Evolutionary conservation across 2,888 invertebrate species (phyloP), one percentile per base, ranked within the genome.

Genomic region (Myopa testacea): DNA sequence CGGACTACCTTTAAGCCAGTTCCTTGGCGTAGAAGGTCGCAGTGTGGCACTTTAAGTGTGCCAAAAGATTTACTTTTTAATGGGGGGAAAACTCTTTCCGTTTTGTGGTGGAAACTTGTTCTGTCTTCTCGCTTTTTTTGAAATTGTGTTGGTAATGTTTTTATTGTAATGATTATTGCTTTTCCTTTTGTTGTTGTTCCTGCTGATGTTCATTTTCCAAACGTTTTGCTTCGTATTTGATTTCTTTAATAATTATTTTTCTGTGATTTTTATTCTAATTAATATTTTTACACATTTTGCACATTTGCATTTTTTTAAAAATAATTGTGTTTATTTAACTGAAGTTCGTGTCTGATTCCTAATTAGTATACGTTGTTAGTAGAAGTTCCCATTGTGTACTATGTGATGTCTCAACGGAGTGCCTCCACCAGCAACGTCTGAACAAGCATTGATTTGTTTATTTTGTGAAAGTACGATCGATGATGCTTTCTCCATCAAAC

Each of bases 401-500:
- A 26, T 26, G 26, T 26, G 26, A 2, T 1, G 7, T 45, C 45
- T 67, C 37, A 40, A 16, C n/a, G n/a, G 34, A 16, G 34, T 26
- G 63, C 63, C 14, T 67, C 38, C 67, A 67, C 5, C 10, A 55
- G 14, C 55, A n/a, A n/a, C 55, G 16, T n/a, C 4, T 5, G 5
- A 55, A 55, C 14, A 55, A 55, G 3, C 55, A n/a, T 14, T n/a
- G 55, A 55, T 55, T 55, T 71, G 37, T 71, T 60, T 73, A 65
- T 52, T 63, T 65, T 74, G 74, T 74, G 74, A 74, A 74, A 74
- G 74, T 65, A 65, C 38, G 55, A 55, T 55, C 40, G 26, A 26
- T 50, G 69, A 19, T 74, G 74, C 74, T 74, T 74, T 74, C 74
- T 52, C 74, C 74, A 37, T 65, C 63, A 74, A 38, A 45, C 40